Conservation (phyloP, 2,888 invertebrate species). For the Cheilosia scutellata region DNA sequence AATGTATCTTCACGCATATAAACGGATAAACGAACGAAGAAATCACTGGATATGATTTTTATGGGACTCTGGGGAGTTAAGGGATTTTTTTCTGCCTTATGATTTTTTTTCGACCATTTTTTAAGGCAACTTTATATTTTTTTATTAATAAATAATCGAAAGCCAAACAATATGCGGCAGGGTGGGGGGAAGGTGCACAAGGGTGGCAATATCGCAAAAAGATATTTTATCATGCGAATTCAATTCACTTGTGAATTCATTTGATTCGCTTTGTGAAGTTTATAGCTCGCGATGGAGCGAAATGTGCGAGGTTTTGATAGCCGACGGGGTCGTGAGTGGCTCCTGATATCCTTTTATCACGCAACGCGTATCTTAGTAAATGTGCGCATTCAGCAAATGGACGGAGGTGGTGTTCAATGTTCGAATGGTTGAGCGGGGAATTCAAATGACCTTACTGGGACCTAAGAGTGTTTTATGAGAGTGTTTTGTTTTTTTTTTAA, state of each 20-base stretch:
- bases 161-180: conserved; percentile 58
- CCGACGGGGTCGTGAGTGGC: conserved; percentile 35
- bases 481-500: conserved; percentile 40
- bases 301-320: conserved; percentile 48
- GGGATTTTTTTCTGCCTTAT: conserved; percentile 31
- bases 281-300: conserved; percentile 52
- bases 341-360: conserved; percentile 65
- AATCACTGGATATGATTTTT: conserved; percentile 76
- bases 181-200: neutral
- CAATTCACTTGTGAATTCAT: conserved; percentile 76
- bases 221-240: conserved; percentile 72
- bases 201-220: conserved; percentile 50
- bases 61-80: conserved; percentile 73
- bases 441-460: conserved; percentile 66
- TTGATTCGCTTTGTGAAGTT: conserved; percentile 64
- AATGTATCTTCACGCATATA: conserved; percentile 72
- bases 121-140: conserved; percentile 53
- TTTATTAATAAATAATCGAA: conserved; percentile 75
- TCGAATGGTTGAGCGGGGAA: conserved; percentile 58
- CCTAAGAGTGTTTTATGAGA: conserved; percentile 11
- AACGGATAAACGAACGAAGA: conserved; percentile 75
- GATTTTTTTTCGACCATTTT: conserved; percentile 31
- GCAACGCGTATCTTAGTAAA: conserved; percentile 33
- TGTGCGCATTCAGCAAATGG: conserved; percentile 21
- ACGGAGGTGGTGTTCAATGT: neutral